Evolutionary conservation across 2,113 vertebrate genomes (phyloP).

Genomic region (Egretta garzetta): DNA sequence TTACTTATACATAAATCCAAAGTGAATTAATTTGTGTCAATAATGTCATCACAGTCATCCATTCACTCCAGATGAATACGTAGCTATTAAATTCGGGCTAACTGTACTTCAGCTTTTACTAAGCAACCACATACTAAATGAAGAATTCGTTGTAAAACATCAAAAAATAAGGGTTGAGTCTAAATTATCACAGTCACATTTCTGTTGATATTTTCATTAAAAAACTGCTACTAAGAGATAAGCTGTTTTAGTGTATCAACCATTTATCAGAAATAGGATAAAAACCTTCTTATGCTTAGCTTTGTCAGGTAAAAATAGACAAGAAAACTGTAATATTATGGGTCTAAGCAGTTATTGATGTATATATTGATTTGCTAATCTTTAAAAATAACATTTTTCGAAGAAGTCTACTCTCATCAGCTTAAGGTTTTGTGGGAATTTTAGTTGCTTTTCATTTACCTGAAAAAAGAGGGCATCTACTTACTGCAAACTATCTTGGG

Average conservation of each 20-base stretch:
- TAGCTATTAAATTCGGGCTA: background rate
- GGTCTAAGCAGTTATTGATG: background rate
- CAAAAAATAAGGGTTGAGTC: background rate
- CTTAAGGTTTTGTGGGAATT: background rate
- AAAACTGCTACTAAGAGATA: background rate
- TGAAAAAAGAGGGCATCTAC: background rate
- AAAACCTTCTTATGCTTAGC: background rate
- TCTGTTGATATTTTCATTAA: background rate
- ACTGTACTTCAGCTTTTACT: background rate
- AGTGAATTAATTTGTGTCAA: background rate
- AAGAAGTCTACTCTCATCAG: background rate
- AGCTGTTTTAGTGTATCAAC: accelerated
- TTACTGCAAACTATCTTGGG: background rate
- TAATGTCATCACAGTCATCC: background rate
- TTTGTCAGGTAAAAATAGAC: background rate
- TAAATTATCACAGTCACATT: background rate
- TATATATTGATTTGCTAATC: background rate
- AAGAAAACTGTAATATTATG: background rate
- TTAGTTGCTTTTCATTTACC: background rate
- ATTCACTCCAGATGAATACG: background rate
- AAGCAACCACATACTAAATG: background rate
- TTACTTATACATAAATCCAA: background rate
- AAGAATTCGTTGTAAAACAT: background rate
- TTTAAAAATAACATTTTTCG: constrained; percentile 1
- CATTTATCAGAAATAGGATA: background rate